A percentile compares a stretch with the other conserved stretches of the same genome.
These are phyloP conservation scores for Orchesellides sinensis DNA, from an alignment of 2,888 invertebrate genomes.

Conservation along the genomic window DNA sequence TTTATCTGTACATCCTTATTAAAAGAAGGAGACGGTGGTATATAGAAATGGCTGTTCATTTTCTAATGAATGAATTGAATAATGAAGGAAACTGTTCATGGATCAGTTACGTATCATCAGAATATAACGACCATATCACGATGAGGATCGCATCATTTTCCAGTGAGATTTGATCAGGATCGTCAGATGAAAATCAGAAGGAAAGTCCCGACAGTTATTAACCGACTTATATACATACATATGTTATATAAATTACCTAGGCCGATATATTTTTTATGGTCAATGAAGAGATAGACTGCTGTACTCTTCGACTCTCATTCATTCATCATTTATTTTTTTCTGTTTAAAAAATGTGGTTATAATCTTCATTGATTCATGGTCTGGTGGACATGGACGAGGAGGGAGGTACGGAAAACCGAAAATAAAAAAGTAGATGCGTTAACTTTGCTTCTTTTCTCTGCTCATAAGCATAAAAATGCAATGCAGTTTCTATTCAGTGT, in stretches of 20 bases:
- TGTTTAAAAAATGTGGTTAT: slow-evolving; percentile 47
- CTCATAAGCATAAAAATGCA: slow-evolving; percentile 27
- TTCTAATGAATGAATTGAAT: slow-evolving; percentile 2
- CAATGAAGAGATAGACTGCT: background rate
- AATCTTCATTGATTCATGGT: slow-evolving; percentile 64
- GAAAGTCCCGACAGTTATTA: slow-evolving; percentile 54
- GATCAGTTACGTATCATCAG: slow-evolving; percentile 47
- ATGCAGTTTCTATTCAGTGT: no score
- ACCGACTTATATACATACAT: slow-evolving; percentile 8
- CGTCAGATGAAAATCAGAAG: background rate
- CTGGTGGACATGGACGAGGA: slow-evolving; percentile 53
- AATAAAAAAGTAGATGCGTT: background rate
- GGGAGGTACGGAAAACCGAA: slow-evolving; percentile 23
- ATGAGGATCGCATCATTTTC: slow-evolving; percentile 31
- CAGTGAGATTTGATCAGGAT: background rate
- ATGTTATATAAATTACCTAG: background rate
- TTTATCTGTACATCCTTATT: no score
- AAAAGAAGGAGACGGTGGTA: background rate
- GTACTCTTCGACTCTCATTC: slow-evolving; percentile 22
- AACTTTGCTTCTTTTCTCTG: background rate
- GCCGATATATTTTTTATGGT: background rate
- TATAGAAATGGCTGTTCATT: background rate
- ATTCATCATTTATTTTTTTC: slow-evolving; percentile 60
- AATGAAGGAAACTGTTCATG: slow-evolving; percentile 37
- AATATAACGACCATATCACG: background rate